Percentiles rank a stretch among this genome's conserved stretches.
Evolutionary conservation across 2,888 invertebrate species (phyloP).

Genomic region (Leptinotarsa tumamoca): DNA sequence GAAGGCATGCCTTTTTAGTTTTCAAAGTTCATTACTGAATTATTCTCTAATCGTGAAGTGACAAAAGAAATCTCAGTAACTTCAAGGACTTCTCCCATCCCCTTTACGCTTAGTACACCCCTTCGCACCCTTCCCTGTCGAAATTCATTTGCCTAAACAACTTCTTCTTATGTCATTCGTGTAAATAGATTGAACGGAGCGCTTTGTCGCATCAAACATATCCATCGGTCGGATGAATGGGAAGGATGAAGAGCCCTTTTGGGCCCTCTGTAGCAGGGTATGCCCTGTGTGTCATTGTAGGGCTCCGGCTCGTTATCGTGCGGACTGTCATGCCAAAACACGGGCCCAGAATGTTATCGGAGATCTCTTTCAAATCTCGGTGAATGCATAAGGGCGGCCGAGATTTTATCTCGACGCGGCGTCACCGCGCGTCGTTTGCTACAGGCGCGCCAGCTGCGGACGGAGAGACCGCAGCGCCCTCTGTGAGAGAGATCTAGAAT

Average conservation of each 20-base stretch:
- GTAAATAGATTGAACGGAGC: slow-evolving; percentile 46
- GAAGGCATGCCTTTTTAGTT: no score
- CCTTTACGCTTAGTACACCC: neutral
- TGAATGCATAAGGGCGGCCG: slow-evolving; percentile 68
- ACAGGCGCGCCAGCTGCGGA: slow-evolving; percentile 65
- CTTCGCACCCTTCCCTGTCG: slow-evolving; percentile 9
- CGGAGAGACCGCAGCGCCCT: slow-evolving; percentile 34
- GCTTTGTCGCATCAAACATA: slow-evolving; percentile 38
- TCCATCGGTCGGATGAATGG: slow-evolving; percentile 41
- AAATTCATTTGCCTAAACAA: slow-evolving; percentile 45
- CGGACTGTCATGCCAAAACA: slow-evolving; percentile 69
- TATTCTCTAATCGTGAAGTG: no score
- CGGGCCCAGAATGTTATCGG: slow-evolving; percentile 68
- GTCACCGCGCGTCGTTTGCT: slow-evolving; percentile 56
- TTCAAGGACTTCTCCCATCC: no score
- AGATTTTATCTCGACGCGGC: slow-evolving; percentile 57
- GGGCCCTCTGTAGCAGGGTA: slow-evolving; percentile 31
- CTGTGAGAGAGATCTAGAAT: slow-evolving; percentile 14
- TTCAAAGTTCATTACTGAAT: no score
- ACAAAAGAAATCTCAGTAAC: no score
- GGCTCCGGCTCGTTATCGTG: slow-evolving; percentile 65
- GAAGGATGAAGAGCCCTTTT: slow-evolving; percentile 55
- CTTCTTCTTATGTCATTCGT: slow-evolving; percentile 40
- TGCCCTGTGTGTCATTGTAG: slow-evolving; percentile 53
- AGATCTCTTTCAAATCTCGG: slow-evolving; percentile 69